Base-by-base conservation (phyloP, 1,140 invertebrate species). In the Euschistus heros region DNA sequence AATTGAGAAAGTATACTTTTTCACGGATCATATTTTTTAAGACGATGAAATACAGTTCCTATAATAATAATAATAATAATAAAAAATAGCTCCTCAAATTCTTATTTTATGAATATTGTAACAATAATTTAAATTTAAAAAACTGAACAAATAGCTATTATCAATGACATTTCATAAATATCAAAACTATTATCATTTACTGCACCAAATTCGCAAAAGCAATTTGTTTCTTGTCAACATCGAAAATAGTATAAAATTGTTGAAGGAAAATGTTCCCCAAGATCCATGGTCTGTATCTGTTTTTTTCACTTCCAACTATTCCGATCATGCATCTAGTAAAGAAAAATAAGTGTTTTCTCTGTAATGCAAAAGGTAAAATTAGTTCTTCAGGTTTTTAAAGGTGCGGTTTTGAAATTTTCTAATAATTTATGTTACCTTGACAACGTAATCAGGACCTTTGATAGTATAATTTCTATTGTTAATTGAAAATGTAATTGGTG, bases 381-480 rank as follows among this genome's bases (percentile, higher is more conserved):
- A 20, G 2, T 20, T 6, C 6, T 22, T 54, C 1, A 17, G 8
- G n/a, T 26, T 1, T 20, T 54, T 26, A 22, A 4, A 22, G 7
- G 8, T 1, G 15, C 8, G 15, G 1, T 22, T 22, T 22, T 54
- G 50, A 54, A 22, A 22, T 2, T 15, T 1, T 54, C n/a, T 15
- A 18, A 18, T 27, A 37, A 22, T 8, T 24, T 4, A 18, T 76
- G 75, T 81, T 77, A 96, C 89, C 74, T 83, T 80, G 2, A 98
- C 77, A 68, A 96, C 79, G 73, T 98, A 98, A 74, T 98, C 91
- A 65, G 83, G 80, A 68, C 88, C 90, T 66, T 81, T 80, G 18
- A 98, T 79, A 30, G 81, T 77, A 78, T 96, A 99, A 0, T 73
- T 74, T 67, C 84, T 84, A 30, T 92, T 92, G 67, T 79, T 86